These are phyloP conservation scores for Penaeus indicus DNA, from an alignment of 1,140 invertebrate species.

Conservation along the genomic window DNA sequence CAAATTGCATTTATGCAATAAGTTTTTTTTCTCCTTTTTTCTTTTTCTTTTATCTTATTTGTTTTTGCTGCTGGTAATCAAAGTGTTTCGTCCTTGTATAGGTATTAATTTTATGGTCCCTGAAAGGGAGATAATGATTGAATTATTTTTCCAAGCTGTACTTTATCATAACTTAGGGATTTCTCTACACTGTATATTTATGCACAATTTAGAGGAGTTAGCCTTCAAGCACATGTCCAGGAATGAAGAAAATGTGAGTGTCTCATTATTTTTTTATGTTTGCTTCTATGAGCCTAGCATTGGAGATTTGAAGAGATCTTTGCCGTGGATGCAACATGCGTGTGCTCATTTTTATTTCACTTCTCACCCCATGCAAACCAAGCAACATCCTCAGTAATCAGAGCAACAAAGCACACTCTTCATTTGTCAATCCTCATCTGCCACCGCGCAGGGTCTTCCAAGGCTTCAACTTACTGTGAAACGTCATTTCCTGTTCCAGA, in stretches of 20 bases:
- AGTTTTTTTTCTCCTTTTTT: slow-evolving; percentile 23
- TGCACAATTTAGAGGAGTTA: slow-evolving; percentile 54
- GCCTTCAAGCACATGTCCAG: slow-evolving; percentile 56
- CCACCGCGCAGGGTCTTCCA: slow-evolving; percentile 16
- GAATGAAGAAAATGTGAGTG: slow-evolving; percentile 58
- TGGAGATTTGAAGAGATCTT: too few species aligned
- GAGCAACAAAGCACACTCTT: neutral
- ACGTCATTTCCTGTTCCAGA: too few species aligned
- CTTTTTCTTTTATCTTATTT: too few species aligned
- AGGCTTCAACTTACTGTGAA: neutral
- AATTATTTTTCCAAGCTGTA: slow-evolving; percentile 60
- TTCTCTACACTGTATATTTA: slow-evolving; percentile 57
- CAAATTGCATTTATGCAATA: slow-evolving; percentile 54
- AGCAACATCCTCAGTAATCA: too few species aligned
- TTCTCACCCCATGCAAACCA: too few species aligned
- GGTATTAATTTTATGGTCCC: slow-evolving; percentile 51
- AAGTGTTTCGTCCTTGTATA: slow-evolving; percentile 56
- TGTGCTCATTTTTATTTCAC: neutral
- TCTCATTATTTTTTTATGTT: slow-evolving; percentile 1
- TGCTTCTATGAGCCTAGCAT: too few species aligned
- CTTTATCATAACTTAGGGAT: slow-evolving; percentile 46
- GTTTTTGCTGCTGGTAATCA: slow-evolving; percentile 44
- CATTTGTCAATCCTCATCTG: neutral
- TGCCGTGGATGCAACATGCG: too few species aligned
- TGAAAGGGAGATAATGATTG: slow-evolving; percentile 57